phyloP scores from a whole-genome alignment of 2,797 vertebrate species.

The Spinibarbus caldwelli region DNA sequence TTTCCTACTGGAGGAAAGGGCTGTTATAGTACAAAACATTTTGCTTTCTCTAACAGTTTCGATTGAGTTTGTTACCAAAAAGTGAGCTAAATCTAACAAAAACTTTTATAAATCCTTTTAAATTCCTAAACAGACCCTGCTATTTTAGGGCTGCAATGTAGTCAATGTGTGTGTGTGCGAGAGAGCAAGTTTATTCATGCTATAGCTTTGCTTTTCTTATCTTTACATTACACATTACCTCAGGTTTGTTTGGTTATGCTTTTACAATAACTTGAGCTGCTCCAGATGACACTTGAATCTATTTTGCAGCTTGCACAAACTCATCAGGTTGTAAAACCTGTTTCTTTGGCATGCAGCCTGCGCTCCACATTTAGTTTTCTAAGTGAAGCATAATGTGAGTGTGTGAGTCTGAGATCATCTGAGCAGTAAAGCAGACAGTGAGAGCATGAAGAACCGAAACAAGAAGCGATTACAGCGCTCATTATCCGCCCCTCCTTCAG shows the following conservation, averaged over 20 bases:
- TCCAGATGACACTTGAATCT: neutral
- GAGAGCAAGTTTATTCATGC: neutral
- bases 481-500: neutral
- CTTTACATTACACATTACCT: neutral
- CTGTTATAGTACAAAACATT: neutral
- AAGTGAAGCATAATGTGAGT: neutral
- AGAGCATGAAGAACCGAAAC: neutral
- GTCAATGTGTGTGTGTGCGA: neutral
- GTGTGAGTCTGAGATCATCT: neutral
- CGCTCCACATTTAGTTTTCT: neutral
- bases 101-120: neutral
- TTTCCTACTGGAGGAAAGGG: conserved; percentile 14
- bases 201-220: neutral
- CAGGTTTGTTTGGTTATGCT: neutral
- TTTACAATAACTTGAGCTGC: neutral
- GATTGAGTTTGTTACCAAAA: neutral
- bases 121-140: neutral
- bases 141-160: neutral
- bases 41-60: neutral
- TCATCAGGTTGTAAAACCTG: conserved; percentile 34
- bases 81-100: too few species aligned
- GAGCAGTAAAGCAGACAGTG: neutral
- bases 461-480: conserved; percentile 8
- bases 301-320: neutral
- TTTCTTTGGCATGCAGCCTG: neutral